Conservation (phyloP, 2,113 vertebrate genomes). For the cattle (Bos taurus) region DNA sequence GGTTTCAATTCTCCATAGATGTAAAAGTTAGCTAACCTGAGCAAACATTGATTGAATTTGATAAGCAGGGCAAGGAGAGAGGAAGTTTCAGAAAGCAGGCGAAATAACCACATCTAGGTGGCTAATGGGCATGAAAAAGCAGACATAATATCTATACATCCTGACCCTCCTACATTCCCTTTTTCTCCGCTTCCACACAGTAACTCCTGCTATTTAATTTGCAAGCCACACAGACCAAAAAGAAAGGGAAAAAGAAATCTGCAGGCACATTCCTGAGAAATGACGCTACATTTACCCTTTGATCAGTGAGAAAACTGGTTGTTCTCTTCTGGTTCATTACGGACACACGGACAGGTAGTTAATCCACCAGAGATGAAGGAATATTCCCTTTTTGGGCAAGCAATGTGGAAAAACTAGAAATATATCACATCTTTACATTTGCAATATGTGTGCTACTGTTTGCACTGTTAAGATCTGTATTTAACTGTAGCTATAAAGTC, state of each 20-base stretch:
- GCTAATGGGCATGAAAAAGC: not conserved
- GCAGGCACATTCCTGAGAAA: not conserved
- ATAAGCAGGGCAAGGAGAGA: not conserved
- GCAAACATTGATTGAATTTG: not conserved
- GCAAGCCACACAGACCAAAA: not conserved
- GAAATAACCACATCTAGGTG: not conserved
- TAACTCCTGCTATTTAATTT: not conserved
- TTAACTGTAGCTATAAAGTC: not conserved
- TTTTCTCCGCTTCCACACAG: not conserved
- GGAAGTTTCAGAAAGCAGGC: not conserved
- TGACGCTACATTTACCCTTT: not conserved
- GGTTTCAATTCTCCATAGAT: not conserved
- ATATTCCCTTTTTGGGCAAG: not conserved
- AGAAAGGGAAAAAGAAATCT: not conserved
- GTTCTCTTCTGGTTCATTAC: not conserved
- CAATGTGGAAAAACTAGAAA: not conserved
- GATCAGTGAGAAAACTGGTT: not conserved
- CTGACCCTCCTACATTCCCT: not conserved
- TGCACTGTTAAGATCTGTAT: not conserved
- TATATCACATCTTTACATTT: not conserved
- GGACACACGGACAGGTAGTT: not conserved
- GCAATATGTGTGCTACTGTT: not conserved
- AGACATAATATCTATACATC: not conserved
- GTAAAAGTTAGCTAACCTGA: not conserved
- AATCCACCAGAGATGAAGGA: not conserved